Conservation (phyloP, 2,888 invertebrate genomes). For the Tenodera sinensis region DNA sequence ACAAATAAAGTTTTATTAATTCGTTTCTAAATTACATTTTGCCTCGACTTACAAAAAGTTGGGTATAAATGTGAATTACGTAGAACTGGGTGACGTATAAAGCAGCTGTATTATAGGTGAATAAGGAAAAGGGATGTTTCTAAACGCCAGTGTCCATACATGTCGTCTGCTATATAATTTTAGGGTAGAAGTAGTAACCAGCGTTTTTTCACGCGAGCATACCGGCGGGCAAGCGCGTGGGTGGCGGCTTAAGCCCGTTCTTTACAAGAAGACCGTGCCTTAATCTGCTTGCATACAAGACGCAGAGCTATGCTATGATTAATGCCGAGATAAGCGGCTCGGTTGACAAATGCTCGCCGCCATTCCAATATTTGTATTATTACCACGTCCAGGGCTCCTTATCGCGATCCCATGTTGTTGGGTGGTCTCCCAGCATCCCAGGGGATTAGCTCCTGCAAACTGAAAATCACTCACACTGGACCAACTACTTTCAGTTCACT, state of each 20-base stretch:
- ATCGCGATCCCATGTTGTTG: background rate
- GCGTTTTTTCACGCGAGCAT: background rate
- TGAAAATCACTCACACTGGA: background rate
- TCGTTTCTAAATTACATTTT: too few species aligned
- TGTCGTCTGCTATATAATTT: too few species aligned
- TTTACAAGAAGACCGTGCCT: background rate
- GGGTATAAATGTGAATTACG: too few species aligned
- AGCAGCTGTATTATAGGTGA: too few species aligned
- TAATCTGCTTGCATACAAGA: background rate
- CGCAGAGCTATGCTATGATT: background rate
- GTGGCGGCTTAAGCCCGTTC: background rate
- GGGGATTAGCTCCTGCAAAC: background rate
- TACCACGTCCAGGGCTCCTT: background rate
- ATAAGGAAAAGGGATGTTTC: too few species aligned
- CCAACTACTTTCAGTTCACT: too few species aligned
- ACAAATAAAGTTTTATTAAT: too few species aligned
- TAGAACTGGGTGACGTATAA: too few species aligned
- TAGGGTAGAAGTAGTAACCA: too few species aligned
- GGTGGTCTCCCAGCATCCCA: background rate
- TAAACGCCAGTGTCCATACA: too few species aligned
- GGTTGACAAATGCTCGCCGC: background rate
- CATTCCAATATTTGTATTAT: background rate
- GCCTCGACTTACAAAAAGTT: too few species aligned
- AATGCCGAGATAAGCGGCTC: background rate
- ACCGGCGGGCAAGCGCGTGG: background rate